Evolutionary conservation across 2,797 vertebrate genomes (phyloP).

Genomic region (Pipistrellus nathusii): DNA sequence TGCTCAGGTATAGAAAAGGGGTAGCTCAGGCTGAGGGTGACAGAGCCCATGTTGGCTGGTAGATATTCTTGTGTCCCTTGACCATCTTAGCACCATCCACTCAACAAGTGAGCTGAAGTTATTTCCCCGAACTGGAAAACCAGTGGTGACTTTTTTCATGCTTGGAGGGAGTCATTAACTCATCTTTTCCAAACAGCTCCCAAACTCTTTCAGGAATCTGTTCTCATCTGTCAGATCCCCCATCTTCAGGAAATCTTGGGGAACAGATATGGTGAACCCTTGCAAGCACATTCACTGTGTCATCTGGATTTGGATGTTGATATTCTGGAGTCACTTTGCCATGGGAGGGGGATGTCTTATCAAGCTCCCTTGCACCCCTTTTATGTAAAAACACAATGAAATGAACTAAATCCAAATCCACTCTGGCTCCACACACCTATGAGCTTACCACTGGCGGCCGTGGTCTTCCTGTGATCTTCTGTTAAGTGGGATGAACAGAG

Average conservation of each 20-base stretch:
- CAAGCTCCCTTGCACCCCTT: neutral
- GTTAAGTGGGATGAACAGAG: neutral
- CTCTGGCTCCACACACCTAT: neutral
- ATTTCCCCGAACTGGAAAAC: neutral
- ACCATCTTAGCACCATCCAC: neutral
- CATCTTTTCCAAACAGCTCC: conserved; percentile 21
- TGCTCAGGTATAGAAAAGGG: neutral
- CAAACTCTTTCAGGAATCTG: neutral
- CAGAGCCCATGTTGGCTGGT: neutral
- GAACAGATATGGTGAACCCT: neutral
- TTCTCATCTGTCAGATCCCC: conserved; percentile 14
- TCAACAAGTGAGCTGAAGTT: conserved; percentile 31
- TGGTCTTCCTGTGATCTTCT: neutral
- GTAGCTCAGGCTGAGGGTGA: neutral
- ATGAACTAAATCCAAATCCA: neutral
- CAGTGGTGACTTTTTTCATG: neutral
- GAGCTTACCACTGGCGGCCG: neutral
- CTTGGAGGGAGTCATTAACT: neutral
- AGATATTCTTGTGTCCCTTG: conserved; percentile 6
- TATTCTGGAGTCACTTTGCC: neutral
- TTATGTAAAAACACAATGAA: conserved; percentile 39
- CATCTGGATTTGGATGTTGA: neutral
- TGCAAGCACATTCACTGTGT: neutral
- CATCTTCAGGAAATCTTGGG: neutral
- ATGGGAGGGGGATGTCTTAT: neutral